Evolutionary conservation across 2,113 vertebrate species (phyloP), one percentile per base, ranked within the genome.

Genomic region (Aspiorhynchus laticeps): DNA sequence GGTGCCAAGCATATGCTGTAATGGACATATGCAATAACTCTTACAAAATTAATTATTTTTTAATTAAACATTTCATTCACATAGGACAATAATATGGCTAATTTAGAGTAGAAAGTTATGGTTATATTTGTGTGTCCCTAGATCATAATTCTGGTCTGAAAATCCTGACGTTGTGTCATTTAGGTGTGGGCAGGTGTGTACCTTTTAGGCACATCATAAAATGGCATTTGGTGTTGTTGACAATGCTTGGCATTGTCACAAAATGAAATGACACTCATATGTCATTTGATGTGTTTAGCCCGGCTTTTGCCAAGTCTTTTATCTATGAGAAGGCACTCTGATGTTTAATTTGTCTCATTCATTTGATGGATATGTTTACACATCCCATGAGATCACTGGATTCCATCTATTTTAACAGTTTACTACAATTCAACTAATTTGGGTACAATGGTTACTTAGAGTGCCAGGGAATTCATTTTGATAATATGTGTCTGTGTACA

Each of bases 181-280:
- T 73, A 73, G 69, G 33, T 11, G 19, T 73, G 69, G 21, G 36
- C 69, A 41, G 69, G 69, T 73, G 69, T 73, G 36, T 41, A 73
- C 69, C 69, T 73, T 69, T 73, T 24, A 73, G 36, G 71, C 36
- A 74, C 71, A 74, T 74, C 71, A 41, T 74, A 41, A 69, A 69
- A 41, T 24, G 21, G 1, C 10, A 41, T 74, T 41, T 74, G 10
- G 36, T 74, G 71, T 74, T 74, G 38, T n/a, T 41, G 71, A 74
- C 71, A 74, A 43, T 41, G 10, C 21, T 74, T 74, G 71, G 36
- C 71, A 74, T 53, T 5, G 31, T 19, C 67, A 71, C 4, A 74
- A 74, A 74, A 43, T 43, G 11, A 74, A 74, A 74, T 74, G 11
- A 74, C 38, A 74, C 71, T 74, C 71, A 43, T n/a, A 43, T 43